Evolutionary conservation across 2,113 vertebrate genomes (phyloP), one percentile per base, ranked within the genome.

Genomic region (Dipodomys ordii): DNA sequence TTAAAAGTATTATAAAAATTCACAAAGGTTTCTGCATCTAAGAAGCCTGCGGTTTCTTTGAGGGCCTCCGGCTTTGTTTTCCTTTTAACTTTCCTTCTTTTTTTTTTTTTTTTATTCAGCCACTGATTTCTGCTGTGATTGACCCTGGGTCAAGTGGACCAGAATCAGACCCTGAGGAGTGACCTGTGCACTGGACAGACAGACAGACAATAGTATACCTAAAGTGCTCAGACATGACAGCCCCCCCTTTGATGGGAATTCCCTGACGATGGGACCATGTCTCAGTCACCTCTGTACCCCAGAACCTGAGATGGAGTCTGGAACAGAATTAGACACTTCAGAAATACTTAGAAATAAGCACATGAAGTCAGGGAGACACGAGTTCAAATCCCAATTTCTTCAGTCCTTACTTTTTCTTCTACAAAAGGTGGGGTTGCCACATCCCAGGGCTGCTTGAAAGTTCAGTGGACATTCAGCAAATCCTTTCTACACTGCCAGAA

Each of bases 1-100:
- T 93, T 74, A 46, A 96, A 83, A 44, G 73, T 60, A 83, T 64
- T 94, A 53, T 9, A 49, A 27, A 68, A 32, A 83, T 65, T 80
- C 95, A 91, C 44, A 57, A 89, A 93, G 71, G 68, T 91, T 94
- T 92, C 74, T 11, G 7, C 68, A 30, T 74, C 22, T 23, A 88
- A 69, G 22, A 69, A n/a, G 27, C 72, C 53, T 60, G 65, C 73
- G 73, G 49, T 28, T 74, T 82, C 83, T 49, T 20, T 27, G 44
- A 87, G 3, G 53, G 79, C 57, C n/a, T 32, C 28, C 19, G 18
- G 23, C 7, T 88, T 67, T 93, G 22, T 35, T 93, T 65, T 88
- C 35, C 85, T 90, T 69, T 95, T 28, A 35, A 78, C 46, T 30
- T 44, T 69, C 20, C 57, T 67, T 84, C 23, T 65, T 82, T 11